Percentiles rank a stretch among this genome's conserved stretches.
These are phyloP conservation scores for Yponomeuta plumbellus DNA, from an alignment of 2,888 invertebrate species.

Conservation along the genomic window DNA sequence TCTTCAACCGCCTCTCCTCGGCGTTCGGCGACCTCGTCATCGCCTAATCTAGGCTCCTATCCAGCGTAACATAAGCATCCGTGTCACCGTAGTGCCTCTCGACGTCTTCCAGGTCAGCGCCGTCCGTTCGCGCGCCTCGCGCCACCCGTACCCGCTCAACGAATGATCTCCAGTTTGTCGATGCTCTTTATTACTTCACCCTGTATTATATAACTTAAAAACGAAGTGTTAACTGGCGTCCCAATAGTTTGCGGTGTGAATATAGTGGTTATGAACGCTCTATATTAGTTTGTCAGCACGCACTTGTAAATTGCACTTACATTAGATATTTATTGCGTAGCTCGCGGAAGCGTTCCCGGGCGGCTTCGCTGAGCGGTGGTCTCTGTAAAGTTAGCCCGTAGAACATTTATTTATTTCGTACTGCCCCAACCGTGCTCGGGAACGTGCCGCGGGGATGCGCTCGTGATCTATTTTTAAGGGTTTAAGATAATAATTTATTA, in stretches of 20 bases:
- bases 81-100: slow-evolving; percentile 67
- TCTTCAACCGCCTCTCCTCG: slow-evolving; percentile 78
- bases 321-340: slow-evolving; percentile 73
- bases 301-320: slow-evolving; percentile 75
- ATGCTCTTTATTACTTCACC: slow-evolving; percentile 66
- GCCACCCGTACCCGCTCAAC: slow-evolving; percentile 69
- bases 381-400: slow-evolving; percentile 75
- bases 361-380: slow-evolving; percentile 75
- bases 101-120: slow-evolving; percentile 71
- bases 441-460: slow-evolving; percentile 75
- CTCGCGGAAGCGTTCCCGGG: slow-evolving; percentile 74
- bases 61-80: slow-evolving; percentile 67
- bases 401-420: slow-evolving; percentile 74
- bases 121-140: slow-evolving; percentile 55
- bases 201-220: slow-evolving; percentile 66
- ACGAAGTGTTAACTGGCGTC: slow-evolving; percentile 70
- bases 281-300: slow-evolving; percentile 67
- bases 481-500: slow-evolving; percentile 77
- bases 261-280: slow-evolving; percentile 56
- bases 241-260: slow-evolving; percentile 75
- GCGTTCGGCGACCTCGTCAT: slow-evolving; percentile 71
- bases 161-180: slow-evolving; percentile 74
- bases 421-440: slow-evolving; percentile 73
- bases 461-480: slow-evolving; percentile 77
- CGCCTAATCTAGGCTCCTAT: slow-evolving; percentile 69